Percentiles rank a stretch among this genome's conserved stretches.
phyloP scores from a whole-genome alignment of 2,888 invertebrate species.

The Augochlorella aurata region DNA sequence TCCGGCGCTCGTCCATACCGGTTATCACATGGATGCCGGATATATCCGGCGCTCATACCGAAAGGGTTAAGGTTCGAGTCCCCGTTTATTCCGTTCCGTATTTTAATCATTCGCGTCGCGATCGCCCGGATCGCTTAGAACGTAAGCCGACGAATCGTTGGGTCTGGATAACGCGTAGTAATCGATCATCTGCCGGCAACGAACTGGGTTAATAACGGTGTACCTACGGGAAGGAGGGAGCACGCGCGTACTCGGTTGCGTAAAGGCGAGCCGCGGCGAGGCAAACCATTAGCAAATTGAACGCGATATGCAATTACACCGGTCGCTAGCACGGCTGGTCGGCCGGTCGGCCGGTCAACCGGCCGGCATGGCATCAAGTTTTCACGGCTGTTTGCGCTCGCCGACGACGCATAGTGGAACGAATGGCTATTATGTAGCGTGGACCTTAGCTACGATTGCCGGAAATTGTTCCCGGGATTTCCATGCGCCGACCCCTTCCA shows the following conservation, averaged over 20 bases:
- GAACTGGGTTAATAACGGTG: slow-evolving; percentile 67
- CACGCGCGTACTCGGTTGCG: slow-evolving; percentile 53
- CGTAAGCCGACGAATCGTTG: slow-evolving; percentile 16
- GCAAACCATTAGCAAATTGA: slow-evolving; percentile 67
- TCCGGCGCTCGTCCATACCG: no score
- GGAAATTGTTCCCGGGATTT: no score
- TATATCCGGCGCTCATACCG: no score
- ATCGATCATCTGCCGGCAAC: slow-evolving; percentile 64
- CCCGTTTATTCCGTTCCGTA: no score
- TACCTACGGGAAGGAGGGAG: neutral
- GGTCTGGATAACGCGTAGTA: slow-evolving; percentile 30
- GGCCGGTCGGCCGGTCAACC: neutral
- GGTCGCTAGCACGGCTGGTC: neutral
- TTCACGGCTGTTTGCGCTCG: slow-evolving; percentile 15
- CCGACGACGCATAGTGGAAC: slow-evolving; percentile 15
- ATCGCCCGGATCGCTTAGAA: slow-evolving; percentile 22
- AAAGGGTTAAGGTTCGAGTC: no score
- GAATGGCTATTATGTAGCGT: neutral
- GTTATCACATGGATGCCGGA: no score
- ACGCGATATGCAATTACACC: slow-evolving; percentile 53
- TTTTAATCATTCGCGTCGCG: no score
- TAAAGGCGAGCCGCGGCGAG: slow-evolving; percentile 46
- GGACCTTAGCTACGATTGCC: no score
- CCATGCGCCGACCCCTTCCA: no score
- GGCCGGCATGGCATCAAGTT: slow-evolving; percentile 3